These are phyloP conservation scores for Gila robusta DNA, from an alignment of 2,797 vertebrate species.

Conservation along the genomic window DNA sequence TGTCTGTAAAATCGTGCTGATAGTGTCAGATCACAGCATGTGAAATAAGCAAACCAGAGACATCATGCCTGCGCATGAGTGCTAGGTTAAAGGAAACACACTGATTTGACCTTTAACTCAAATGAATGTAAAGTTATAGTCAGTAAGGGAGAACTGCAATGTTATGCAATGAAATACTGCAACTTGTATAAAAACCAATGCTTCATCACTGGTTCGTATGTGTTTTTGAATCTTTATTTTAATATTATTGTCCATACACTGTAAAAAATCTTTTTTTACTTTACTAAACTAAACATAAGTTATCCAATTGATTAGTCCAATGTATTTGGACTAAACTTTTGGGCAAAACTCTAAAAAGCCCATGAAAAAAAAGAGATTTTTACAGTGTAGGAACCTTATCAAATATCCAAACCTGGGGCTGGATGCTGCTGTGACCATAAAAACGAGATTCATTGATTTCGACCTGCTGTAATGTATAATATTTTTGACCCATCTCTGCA, in stretches of 20 bases:
- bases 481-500: not conserved
- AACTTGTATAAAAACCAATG: not conserved
- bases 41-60: constrained; percentile 5
- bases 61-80: constrained; percentile 13
- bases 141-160: not conserved
- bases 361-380: not conserved
- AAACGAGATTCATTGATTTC: not conserved
- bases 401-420: not conserved
- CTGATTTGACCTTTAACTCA: constrained; percentile 32
- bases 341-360: not conserved
- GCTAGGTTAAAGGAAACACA: constrained; percentile 15
- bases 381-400: not conserved
- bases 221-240: not conserved
- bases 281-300: not conserved
- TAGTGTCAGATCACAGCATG: constrained; percentile 6
- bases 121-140: not conserved
- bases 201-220: not conserved
- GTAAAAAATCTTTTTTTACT: not conserved
- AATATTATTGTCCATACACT: not conserved
- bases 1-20: constrained; percentile 14
- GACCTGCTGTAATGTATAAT: not conserved
- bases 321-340: not conserved
- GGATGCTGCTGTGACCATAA: not conserved
- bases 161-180: not conserved
- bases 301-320: not conserved